Base-by-base conservation (phyloP, 2,797 vertebrate species). In the Cynopterus sphinx region DNA sequence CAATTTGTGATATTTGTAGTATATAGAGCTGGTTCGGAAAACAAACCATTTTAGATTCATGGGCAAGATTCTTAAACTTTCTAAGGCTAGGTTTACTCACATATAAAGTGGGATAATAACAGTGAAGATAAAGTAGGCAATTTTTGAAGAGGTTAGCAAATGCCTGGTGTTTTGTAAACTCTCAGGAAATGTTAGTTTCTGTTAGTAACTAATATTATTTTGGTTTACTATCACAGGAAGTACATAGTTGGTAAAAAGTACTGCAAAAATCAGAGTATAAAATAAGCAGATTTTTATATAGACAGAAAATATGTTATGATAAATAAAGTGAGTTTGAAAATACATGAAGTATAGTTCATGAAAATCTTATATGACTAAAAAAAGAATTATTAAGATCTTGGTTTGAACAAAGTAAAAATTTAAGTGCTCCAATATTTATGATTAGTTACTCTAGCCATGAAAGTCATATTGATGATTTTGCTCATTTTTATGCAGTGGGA, bases 71-170 rank as follows among this genome's bases (percentile, higher is more conserved):
- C 49, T 78, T 77, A 43, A 46, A 33, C 24, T 95, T 78, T 51
- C 51, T 82, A 61, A 68, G 28, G 49, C 36, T 65, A 53, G 61
- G 8, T 74, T 63, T 74, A 22, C 17, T 88, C 26, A 59, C 28
- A 6, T 43, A 68, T 3, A 59, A 94, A 86, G 77, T 61, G 13
- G n/a, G 31, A 55, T 57, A 53, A 21, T 33, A 53, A 92, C 13
- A 31, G 4, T 51, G 4, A 71, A 61, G 13, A 74, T 86, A 55
- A 79, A 70, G 46, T 55, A 74, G 33, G 61, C 31, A 67, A 46
- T 33, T 55, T 53, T 91, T 94, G n/a, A 94, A 94, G 63, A 78
- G n/a, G n/a, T 90, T 74, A 94, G 16, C 26, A 82, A 86, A 81
- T 84, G 28, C 3, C 81, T 70, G 3, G 13, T 16, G 8, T 61